phyloP scores from a whole-genome alignment of 2,888 invertebrate genomes.

The Hydrotaea cyrtoneurina region DNA sequence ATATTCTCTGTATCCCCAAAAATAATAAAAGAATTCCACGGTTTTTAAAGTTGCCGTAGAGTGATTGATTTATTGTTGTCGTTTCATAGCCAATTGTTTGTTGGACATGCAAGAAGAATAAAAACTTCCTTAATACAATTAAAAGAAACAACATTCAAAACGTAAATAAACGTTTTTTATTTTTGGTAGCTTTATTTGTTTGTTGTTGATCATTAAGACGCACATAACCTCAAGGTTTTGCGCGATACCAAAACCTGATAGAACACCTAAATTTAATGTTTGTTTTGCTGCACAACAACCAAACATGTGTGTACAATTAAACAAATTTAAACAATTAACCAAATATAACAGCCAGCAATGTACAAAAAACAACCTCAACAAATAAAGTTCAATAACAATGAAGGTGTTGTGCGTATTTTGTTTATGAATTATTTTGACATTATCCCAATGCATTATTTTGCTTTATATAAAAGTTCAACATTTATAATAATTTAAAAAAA shows the following conservation, averaged over 20 bases:
- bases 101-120: conserved; percentile 10
- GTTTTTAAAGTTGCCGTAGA: neutral
- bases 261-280: neutral
- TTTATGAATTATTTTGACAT: neutral
- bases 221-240: conserved; percentile 23
- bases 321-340: conserved; percentile 23
- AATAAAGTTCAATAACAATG: conserved; percentile 33
- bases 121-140: conserved; percentile 14
- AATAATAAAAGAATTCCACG: neutral
- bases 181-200: neutral
- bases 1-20: neutral
- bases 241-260: neutral
- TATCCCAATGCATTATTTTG: conserved; percentile 23
- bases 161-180: neutral
- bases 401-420: neutral
- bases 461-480: conserved; percentile 1
- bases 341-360: neutral
- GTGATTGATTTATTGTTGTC: neutral
- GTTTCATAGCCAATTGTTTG: neutral
- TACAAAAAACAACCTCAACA: neutral
- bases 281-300: neutral
- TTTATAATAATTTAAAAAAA: neutral
- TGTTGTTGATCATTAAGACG: neutral
- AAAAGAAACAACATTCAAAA: neutral
- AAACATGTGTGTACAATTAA: neutral